Evolutionary conservation across 2,113 vertebrate species (phyloP).

Genomic region (Sander lucioperca): DNA sequence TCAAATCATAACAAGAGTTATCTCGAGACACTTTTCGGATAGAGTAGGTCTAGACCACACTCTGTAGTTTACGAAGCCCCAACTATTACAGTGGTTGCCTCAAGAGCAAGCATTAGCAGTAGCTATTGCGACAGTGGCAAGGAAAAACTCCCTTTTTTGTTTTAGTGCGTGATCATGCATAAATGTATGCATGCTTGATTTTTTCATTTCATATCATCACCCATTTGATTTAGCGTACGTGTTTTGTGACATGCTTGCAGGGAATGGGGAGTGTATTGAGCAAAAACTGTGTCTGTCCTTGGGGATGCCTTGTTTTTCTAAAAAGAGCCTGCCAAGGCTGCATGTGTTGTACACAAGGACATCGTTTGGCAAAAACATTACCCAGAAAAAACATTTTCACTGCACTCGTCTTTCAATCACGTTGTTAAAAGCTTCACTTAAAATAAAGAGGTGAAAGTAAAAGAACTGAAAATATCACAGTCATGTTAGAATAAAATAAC

Average conservation of each 20-base stretch:
- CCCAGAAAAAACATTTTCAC: neutral
- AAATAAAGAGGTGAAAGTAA: neutral
- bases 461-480: neutral
- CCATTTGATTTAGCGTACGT: neutral
- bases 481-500: neutral
- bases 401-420: neutral
- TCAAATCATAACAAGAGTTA: no score
- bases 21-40: no score
- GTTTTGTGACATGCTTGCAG: neutral
- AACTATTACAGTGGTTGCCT: no score
- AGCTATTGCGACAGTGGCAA: no score
- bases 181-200: neutral
- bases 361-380: conserved; percentile 27
- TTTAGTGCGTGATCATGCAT: neutral
- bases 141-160: no score
- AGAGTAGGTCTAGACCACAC: no score
- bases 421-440: neutral
- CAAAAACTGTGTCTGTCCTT: conserved; percentile 37
- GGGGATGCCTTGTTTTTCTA: conserved; percentile 49
- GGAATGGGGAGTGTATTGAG: neutral
- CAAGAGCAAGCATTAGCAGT: no score
- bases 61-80: no score
- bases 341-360: conserved; percentile 28
- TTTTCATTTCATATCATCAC: neutral
- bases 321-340: conserved; percentile 23